Evolutionary conservation across 2,888 invertebrate species (phyloP), one percentile per base, ranked within the genome.

Genomic region (Dusona sp.): DNA sequence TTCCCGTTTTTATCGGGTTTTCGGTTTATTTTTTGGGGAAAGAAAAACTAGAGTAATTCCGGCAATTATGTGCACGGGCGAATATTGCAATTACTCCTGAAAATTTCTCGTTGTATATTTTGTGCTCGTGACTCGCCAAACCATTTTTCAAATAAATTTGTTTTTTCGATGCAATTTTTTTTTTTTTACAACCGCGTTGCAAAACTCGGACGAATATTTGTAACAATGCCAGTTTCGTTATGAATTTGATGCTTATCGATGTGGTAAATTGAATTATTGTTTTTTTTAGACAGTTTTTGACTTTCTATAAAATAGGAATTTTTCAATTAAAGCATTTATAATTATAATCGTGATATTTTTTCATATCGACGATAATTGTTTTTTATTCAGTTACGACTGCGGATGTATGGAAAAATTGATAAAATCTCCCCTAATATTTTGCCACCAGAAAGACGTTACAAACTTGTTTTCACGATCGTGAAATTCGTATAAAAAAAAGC

Each of bases 61-160:
- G 61, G 61, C 61, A 61, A 61, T 61, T 61, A 61, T 61, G 61
- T 61, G 61, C 61, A 29, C 16, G 61, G 16, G 16, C 61, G 29
- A 16, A 61, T 25, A 57, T 57, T 25, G 25, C 57, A 25, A 57
- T 57, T 57, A 57, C 57, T 57, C 22, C 13, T 57, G 57, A 57
- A 57, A 57, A 57, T 25, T 9, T 51, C 22, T 2, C 8, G 8
- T 19, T 2, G 51, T 9, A 22, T 54, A n/a, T 54, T 54, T 9
- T 22, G 6, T 54, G 9, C 22, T 54, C 54, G 57, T 25, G 13
- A 57, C n/a, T 13, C 54, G 22, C n/a, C 8, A 25, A 57, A 25
- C 13, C 57, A 25, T 25, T 25, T 57, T 57, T 57, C 61, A 61
- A 61, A 61, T 29, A 61, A 61, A 61, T 61, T 61, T 16, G 61